Base-by-base conservation (phyloP, 2,888 invertebrate genomes). In the Bimastos eiseni region DNA sequence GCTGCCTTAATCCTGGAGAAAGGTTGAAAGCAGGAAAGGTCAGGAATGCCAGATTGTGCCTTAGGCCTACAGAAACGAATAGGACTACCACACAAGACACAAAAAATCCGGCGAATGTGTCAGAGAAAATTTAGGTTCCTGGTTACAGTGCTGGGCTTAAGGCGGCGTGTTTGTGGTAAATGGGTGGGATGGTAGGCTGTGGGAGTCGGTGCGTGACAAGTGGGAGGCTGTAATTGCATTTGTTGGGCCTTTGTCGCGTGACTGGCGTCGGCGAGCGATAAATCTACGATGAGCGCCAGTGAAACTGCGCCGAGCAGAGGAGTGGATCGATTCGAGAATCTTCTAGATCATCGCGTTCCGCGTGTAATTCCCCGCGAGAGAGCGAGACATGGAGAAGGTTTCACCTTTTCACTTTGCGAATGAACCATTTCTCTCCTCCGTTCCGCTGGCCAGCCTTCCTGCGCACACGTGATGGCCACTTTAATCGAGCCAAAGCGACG, bases 221-320 rank as follows among this genome's bases (percentile, higher is more conserved):
- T 70, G 70, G 70, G 70, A 70, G 70, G 70, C 70, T 70, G 70
- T 70, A 70, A 70, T 70, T 70, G n/a, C n/a, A 70, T 70, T 70
- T 70, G 70, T 70, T 70, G 70, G 70, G 70, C 70, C 70, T 70
- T 70, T 70, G 70, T 70, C 70, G 70, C 70, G 70, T 70, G 70
- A 70, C 70, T 70, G 70, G 70, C 70, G n/a, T n/a, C 70, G n/a
- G 70, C 70, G 70, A 70, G 70, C n/a, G 70, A 70, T 70, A 70
- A 70, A 70, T 70, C 70, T 70, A n/a, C 70, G 70, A 70, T 70
- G 70, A 70, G 70, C 70, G 70, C 70, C 6, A 70, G 70, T n/a
- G 13, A 44, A 44, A 55, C 30, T 55, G 55, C 55, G 55, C 55
- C 13, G 55, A 55, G 55, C 55, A 44, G 70, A 70, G 4, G 70